These are phyloP conservation scores for Globodera rostochiensis DNA, from an alignment of 1,140 invertebrate genomes.

Conservation along the genomic window DNA sequence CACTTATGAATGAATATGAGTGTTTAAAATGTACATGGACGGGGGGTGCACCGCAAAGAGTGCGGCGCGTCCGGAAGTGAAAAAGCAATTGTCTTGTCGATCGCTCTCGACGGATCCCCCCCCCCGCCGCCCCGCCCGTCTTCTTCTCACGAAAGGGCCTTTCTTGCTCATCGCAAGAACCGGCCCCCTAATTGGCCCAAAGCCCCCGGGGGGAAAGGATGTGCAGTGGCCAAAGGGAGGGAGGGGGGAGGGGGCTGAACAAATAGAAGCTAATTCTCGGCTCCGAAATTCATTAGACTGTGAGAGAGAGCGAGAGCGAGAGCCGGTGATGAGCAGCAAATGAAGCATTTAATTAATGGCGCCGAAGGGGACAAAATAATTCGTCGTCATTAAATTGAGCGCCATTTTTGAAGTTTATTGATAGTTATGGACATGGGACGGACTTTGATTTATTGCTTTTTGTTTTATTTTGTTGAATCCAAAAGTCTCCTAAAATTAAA, in stretches of 20 bases:
- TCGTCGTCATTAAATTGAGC: neutral
- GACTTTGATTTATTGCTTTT: too few relatives aligned
- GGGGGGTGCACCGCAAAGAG: too few relatives aligned
- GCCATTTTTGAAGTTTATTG: neutral
- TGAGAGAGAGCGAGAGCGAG: too few relatives aligned
- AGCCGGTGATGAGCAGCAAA: neutral
- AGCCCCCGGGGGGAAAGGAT: neutral
- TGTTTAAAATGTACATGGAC: neutral
- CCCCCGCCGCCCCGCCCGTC: too few relatives aligned
- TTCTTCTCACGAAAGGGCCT: neutral
- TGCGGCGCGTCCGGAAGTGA: too few relatives aligned
- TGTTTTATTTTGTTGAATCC: too few relatives aligned
- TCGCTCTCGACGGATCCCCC: neutral
- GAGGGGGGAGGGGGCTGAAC: neutral
- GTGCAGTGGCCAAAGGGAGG: neutral
- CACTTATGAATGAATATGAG: too few relatives aligned
- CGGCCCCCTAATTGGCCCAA: neutral
- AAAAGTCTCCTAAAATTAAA: too few relatives aligned
- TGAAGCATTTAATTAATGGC: neutral
- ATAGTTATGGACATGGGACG: too few relatives aligned
- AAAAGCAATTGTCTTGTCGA: neutral
- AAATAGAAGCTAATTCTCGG: neutral
- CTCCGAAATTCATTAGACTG: neutral
- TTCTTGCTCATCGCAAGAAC: neutral
- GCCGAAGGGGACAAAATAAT: neutral